Evolutionary conservation across 2,797 vertebrate species (phyloP), one percentile per base, ranked within the genome.

Genomic region (Hydrocynus forskahlii): DNA sequence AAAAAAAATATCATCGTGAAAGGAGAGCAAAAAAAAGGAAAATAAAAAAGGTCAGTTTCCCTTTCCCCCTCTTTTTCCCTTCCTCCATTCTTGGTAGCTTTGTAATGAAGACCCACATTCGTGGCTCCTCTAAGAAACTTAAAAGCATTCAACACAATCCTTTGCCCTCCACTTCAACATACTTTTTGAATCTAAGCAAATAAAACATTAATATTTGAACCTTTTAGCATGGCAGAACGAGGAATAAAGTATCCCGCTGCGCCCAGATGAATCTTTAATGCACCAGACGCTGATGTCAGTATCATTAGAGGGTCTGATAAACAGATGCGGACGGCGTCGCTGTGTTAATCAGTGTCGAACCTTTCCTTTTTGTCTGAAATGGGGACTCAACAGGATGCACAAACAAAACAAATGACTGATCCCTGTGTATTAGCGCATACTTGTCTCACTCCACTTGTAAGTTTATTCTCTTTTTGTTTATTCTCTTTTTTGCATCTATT

Each of bases 141-240:
- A 92, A 94, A 94, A 93, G 91, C 90, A 80, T 85, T 83, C 81
- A 25, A 89, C 88, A 87, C 87, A 71, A 86, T 80, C 78, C 80
- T 76, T 35, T 12, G 7, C n/a, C 45, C 7, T 14, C 35, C 1
- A 40, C 69, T 71, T 83, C 91, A 91, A 88, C 90, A 91, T 82
- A 88, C 88, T 91, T 93, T 92, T 90, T 79, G 88, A 93, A 92
- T 93, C 91, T 88, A 90, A 91, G 89, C 88, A 92, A 93, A 93
- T 94, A 91, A 93, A 94, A 91, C 89, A 93, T 95, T 93, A 88
- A 94, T 94, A 92, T 93, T 91, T 86, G 79, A 88, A 78, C 86
- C 88, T 91, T 93, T 94, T 92, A 90, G 88, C 75, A 5, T 75
- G 54, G 54, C 45, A 35, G 43, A 57, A 60, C 40, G 40, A 79